Conservation (phyloP, 2,797 vertebrate genomes). For the Danio kyathit region DNA sequence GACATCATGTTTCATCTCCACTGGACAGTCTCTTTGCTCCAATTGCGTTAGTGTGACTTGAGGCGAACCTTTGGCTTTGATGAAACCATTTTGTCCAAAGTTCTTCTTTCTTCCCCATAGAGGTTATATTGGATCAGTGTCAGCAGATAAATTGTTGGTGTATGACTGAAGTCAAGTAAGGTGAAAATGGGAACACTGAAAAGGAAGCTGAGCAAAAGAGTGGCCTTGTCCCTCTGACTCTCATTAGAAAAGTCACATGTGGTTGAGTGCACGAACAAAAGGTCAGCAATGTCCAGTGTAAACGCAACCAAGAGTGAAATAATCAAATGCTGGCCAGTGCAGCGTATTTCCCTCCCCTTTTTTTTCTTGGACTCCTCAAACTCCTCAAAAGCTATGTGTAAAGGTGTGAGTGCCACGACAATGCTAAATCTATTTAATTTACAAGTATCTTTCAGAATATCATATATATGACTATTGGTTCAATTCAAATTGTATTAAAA, state of each 20-base stretch:
- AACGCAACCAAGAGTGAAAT: constrained; percentile 52
- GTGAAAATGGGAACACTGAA: constrained; percentile 18
- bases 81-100: constrained; percentile 54
- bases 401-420: constrained; percentile 18
- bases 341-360: constrained; percentile 38
- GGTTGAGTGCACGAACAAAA: constrained; percentile 42
- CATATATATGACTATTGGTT: constrained; percentile 12
- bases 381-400: constrained; percentile 34
- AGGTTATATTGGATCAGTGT: constrained; percentile 58
- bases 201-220: constrained; percentile 40
- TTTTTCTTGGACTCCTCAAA: not conserved
- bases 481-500: not conserved
- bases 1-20: constrained; percentile 60
- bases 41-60: constrained; percentile 43
- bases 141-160: constrained; percentile 50
- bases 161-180: constrained; percentile 32
- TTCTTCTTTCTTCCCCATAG: constrained; percentile 34
- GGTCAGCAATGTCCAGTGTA: constrained; percentile 48
- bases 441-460: constrained; percentile 7
- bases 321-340: constrained; percentile 52
- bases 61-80: constrained; percentile 52
- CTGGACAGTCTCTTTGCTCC: constrained; percentile 57
- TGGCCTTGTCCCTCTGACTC: constrained; percentile 9
- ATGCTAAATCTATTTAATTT: constrained; percentile 16
- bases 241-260: constrained; percentile 33